Base-by-base conservation (phyloP, 2,888 invertebrate species). In the Chironomus riparius region DNA sequence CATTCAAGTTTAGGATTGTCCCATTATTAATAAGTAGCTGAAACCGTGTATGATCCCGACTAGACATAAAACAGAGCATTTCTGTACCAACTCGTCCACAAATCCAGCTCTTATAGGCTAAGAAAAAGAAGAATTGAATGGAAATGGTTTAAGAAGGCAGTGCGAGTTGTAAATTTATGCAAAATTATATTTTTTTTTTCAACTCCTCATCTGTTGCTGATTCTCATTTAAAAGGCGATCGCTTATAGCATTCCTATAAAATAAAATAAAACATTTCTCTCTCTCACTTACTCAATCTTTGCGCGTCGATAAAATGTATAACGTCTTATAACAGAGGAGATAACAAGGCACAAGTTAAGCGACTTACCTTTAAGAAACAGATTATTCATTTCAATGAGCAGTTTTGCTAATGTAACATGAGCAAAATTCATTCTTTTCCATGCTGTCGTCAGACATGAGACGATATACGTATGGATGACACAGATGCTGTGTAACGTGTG, bases 81-180 rank as follows among this genome's bases (percentile, higher is more conserved):
- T 10, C 38, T 28, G 5, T 28, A 5, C 38, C 38, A 38, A 10
- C 38, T 10, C 38, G 1, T 10, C 38, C 10, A 38, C 7, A 38
- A 38, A 38, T 38, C 38, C 38, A 38, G 38, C 10, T 10, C 38
- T 2, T 22, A 38, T 10, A 10, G 28, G 1, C 1, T 10, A 38
- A 38, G 10, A 38, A 38, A 2, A 38, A 38, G 38, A 38, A 38
- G 38, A 38, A 38, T 10, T 38, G 38, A 38, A 38, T 38, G 38
- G 47, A 71, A 61, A 71, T 15, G n/a, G 65, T 65, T 22, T 13
- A 65, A 50, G 50, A 62, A 62, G 28, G 68, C 21, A 68, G 24
- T 38, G 48, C 18, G 56, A 75, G 68, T 50, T 68, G 68, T 68
- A 75, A 75, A 68, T 75, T 75, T 75, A 75, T 75, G 75, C 75